Percentiles rank a stretch among this genome's conserved stretches.
phyloP scores from a whole-genome alignment of 2,797 vertebrate genomes.

The Florisuga fusca region DNA sequence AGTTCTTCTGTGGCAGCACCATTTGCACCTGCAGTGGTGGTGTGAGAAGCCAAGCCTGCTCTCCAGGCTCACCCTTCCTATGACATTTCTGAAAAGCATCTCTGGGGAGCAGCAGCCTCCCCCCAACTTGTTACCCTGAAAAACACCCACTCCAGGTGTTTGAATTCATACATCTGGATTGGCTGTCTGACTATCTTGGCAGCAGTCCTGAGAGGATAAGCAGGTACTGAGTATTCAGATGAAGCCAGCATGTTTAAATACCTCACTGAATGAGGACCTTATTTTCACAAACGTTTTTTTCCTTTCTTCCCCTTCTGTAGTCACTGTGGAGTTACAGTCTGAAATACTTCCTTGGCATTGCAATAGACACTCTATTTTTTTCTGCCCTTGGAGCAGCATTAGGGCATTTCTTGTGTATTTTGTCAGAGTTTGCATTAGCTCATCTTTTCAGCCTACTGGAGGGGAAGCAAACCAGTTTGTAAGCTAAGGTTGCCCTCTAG shows the following conservation, averaged over 20 bases:
- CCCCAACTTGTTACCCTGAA: not conserved
- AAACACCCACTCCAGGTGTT: not conserved
- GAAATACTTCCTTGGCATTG: not conserved
- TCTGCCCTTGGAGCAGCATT: not conserved
- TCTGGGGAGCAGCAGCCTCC: not conserved
- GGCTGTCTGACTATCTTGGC: not conserved
- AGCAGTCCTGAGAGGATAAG: not conserved
- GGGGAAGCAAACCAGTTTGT: not conserved
- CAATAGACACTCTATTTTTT: not conserved
- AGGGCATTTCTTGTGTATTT: not conserved
- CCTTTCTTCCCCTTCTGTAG: not conserved
- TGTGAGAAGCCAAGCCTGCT: not conserved
- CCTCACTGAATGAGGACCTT: not conserved
- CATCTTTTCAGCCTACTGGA: accelerated
- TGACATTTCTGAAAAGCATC: not conserved
- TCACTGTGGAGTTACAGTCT: not conserved
- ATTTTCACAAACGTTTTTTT: not conserved
- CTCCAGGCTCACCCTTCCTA: accelerated
- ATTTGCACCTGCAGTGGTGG: not conserved
- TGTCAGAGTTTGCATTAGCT: accelerated
- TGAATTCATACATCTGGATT: not conserved
- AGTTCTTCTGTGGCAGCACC: not conserved
- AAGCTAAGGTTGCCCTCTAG: slow-evolving; percentile 53
- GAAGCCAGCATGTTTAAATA: not conserved
- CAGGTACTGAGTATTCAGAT: not conserved